Evolutionary conservation across 1,140 invertebrate genomes (phyloP).

Genomic region (Yoshiicerus persimilis): DNA sequence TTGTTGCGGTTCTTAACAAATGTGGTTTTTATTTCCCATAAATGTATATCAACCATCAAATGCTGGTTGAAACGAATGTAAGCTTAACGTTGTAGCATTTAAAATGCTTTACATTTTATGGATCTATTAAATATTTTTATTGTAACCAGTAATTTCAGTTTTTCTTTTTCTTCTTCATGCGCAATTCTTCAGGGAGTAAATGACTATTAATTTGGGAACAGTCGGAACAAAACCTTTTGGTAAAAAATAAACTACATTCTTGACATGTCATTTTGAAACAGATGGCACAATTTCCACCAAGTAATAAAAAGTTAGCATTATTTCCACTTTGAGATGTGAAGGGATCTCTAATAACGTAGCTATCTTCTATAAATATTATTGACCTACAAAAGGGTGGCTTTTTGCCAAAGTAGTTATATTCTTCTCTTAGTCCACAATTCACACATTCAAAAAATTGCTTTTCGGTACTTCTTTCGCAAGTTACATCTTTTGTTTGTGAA

Average conservation of each 20-base stretch:
- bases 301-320: slow-evolving; percentile 67
- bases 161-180: slow-evolving; percentile 56
- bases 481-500: background rate
- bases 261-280: slow-evolving; percentile 72
- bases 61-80: too few species aligned
- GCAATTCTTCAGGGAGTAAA: slow-evolving; percentile 66
- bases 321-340: slow-evolving; percentile 64
- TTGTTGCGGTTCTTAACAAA: too few species aligned
- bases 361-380: slow-evolving; percentile 66
- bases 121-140: background rate
- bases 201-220: slow-evolving; percentile 65
- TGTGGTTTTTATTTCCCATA: too few species aligned
- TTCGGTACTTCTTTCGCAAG: background rate
- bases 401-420: slow-evolving; percentile 71
- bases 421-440: slow-evolving; percentile 65
- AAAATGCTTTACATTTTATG: too few species aligned
- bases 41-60: too few species aligned
- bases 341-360: slow-evolving; percentile 80
- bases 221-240: slow-evolving; percentile 67
- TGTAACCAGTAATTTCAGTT: background rate
- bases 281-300: slow-evolving; percentile 71
- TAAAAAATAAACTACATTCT: slow-evolving; percentile 78
- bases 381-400: slow-evolving; percentile 68
- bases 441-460: slow-evolving; percentile 62
- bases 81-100: background rate